Conservation (phyloP, 35 echinoderm and acorn worm species). For the Lytechinus pictus region DNA sequence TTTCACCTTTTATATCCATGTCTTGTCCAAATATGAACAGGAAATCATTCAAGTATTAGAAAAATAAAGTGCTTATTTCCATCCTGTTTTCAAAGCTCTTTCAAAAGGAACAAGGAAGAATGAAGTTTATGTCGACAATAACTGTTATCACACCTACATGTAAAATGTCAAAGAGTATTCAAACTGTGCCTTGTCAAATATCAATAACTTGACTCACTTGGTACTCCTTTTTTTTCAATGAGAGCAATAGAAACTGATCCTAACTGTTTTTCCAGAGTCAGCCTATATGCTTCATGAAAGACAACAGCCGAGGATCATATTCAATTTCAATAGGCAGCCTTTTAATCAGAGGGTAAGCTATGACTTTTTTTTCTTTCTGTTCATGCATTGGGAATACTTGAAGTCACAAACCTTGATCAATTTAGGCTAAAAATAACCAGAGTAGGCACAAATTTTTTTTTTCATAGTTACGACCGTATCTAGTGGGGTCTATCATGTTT, state of each 20-base stretch:
- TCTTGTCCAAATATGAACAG: neutral
- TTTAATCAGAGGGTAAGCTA: neutral
- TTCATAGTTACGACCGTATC: too few relatives aligned
- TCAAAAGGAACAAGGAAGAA: neutral
- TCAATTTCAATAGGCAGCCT: neutral
- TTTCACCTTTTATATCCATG: neutral
- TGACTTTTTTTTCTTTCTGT: neutral
- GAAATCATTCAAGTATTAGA: neutral
- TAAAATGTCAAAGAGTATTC: neutral
- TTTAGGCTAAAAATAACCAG: too few relatives aligned
- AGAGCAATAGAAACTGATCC: neutral
- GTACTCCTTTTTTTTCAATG: neutral
- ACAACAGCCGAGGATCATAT: neutral
- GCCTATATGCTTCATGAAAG: neutral
- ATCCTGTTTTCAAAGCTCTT: neutral
- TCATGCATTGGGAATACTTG: neutral
- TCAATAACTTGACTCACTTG: neutral
- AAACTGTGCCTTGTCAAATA: neutral
- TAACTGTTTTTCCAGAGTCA: neutral
- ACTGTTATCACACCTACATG: neutral
- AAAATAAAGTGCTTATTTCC: neutral
- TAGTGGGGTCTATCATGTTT: too few relatives aligned
- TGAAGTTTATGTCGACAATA: neutral
- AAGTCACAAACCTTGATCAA: too few relatives aligned
- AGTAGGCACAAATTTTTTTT: too few relatives aligned